These are phyloP conservation scores for Trachelipus rathkii DNA, from an alignment of 1,140 invertebrate species.

Conservation along the genomic window DNA sequence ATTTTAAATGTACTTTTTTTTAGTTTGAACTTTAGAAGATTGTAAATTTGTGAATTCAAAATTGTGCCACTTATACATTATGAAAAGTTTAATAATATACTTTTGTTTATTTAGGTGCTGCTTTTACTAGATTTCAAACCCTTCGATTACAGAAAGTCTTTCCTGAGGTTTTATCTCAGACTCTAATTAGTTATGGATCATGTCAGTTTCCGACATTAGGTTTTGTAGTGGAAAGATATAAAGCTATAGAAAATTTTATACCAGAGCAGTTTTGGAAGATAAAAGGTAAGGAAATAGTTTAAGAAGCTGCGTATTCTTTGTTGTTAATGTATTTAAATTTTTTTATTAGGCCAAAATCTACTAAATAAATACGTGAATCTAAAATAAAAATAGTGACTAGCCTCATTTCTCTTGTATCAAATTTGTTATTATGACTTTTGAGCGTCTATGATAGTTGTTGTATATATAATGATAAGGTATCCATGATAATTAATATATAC, in stretches of 20 bases:
- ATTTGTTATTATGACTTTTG: no score
- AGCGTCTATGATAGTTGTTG: no score
- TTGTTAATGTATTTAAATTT: no score
- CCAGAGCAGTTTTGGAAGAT: slow-evolving; percentile 91
- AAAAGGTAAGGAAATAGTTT: slow-evolving; percentile 57
- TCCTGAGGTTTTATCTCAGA: slow-evolving; percentile 57
- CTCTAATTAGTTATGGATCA: slow-evolving; percentile 92
- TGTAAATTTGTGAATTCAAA: neutral
- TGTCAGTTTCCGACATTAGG: slow-evolving; percentile 97
- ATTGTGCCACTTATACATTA: neutral
- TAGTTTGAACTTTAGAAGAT: neutral
- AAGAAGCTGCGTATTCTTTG: no score
- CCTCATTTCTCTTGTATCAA: no score
- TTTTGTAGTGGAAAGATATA: slow-evolving; percentile 92
- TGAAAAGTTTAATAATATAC: neutral
- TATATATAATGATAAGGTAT: no score
- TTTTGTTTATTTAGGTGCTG: slow-evolving; percentile 65
- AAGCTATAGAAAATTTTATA: slow-evolving; percentile 82
- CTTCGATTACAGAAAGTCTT: slow-evolving; percentile 73
- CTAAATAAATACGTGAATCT: no score
- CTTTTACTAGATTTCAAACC: slow-evolving; percentile 98
- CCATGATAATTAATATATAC: no score
- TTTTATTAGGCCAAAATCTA: no score
- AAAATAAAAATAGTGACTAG: no score
- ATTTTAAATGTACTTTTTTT: neutral